These are phyloP conservation scores for Apotomis betuletana DNA, from an alignment of 2,888 invertebrate genomes.

Conservation along the genomic window DNA sequence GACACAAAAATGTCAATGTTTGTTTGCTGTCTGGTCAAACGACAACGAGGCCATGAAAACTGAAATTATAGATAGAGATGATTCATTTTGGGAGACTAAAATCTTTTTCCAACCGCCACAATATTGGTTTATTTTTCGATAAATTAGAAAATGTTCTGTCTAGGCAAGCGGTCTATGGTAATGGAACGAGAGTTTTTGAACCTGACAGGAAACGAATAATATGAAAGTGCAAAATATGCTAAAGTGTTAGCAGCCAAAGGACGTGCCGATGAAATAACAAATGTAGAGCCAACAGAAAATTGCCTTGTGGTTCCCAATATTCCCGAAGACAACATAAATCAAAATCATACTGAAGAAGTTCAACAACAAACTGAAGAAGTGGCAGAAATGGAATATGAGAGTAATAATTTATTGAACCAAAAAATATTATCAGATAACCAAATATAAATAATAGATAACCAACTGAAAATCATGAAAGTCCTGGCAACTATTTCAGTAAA, in stretches of 20 bases:
- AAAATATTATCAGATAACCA: constrained; percentile 15
- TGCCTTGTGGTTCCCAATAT: too few relatives aligned
- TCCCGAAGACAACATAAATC: too few relatives aligned
- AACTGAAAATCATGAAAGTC: constrained; percentile 25
- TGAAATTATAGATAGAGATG: constrained; percentile 13
- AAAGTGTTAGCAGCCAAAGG: too few relatives aligned
- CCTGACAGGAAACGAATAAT: constrained; percentile 45
- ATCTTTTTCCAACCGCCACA: constrained; percentile 46
- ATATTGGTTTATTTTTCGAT: constrained; percentile 36
- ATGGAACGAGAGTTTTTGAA: constrained; percentile 50
- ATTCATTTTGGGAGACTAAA: constrained; percentile 13
- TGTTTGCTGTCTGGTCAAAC: constrained; percentile 19
- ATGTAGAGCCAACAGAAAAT: too few relatives aligned
- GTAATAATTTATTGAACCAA: constrained; percentile 8
- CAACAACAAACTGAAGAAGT: constrained; percentile 9
- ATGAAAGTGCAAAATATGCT: constrained; percentile 27
- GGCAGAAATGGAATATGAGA: constrained; percentile 1
- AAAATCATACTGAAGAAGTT: too few relatives aligned
- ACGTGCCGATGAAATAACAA: too few relatives aligned
- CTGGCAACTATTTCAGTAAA: constrained; percentile 22
- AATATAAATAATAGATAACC: constrained; percentile 24
- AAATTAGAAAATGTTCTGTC: constrained; percentile 38
- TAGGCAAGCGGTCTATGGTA: constrained; percentile 44
- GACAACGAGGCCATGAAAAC: constrained; percentile 17
- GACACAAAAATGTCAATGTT: not conserved